Evolutionary conservation across 2,797 vertebrate species (phyloP).

Genomic region (Sebastes iracundus): DNA sequence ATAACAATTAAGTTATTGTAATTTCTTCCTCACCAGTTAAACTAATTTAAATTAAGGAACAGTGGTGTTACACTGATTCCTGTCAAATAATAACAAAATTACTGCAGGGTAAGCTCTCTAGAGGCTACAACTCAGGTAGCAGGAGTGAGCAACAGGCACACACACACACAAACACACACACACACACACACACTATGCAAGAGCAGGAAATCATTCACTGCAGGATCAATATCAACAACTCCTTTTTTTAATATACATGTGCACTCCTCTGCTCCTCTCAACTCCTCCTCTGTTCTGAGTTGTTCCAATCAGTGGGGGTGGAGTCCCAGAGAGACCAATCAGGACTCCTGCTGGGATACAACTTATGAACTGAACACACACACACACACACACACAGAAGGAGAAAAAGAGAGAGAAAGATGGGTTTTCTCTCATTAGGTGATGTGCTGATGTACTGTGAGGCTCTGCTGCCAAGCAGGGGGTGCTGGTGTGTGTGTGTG

Average conservation of each 20-base stretch:
- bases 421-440: conserved; percentile 62
- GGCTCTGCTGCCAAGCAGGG: conserved; percentile 32
- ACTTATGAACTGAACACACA: conserved; percentile 58
- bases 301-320: conserved; percentile 49
- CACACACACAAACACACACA: not conserved
- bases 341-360: conserved; percentile 63
- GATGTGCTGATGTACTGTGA: conserved; percentile 43
- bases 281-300: conserved; percentile 30
- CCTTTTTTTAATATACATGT: not conserved
- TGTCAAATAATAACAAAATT: conserved; percentile 29
- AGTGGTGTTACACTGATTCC: conserved; percentile 4
- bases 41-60: conserved; percentile 31
- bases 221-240: conserved; percentile 39
- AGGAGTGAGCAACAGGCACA: conserved; percentile 14
- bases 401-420: conserved; percentile 4
- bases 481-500: not conserved
- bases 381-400: conserved; percentile 14
- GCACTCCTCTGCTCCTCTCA: conserved; percentile 33
- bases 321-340: conserved; percentile 79
- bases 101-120: not conserved
- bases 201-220: not conserved
- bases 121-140: not conserved
- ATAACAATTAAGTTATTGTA: conserved; percentile 17
- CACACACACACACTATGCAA: not conserved
- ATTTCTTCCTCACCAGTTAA: conserved; percentile 9